A percentile compares a stretch with the other conserved stretches of the same genome.
Conservation (phyloP, 1,140 invertebrate genomes). For the Forficula auricularia region DNA sequence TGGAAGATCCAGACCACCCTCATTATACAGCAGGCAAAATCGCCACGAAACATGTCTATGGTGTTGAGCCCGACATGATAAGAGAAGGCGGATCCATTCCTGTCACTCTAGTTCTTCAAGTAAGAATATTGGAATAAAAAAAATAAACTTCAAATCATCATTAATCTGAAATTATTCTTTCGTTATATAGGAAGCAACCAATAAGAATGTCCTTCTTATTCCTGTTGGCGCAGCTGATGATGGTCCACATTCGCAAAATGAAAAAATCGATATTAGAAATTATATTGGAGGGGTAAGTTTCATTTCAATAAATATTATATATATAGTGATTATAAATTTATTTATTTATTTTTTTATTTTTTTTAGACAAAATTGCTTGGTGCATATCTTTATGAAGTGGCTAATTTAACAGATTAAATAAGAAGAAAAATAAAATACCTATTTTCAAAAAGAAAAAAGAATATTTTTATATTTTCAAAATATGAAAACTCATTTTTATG, state of each 20-base stretch:
- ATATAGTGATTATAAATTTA: constrained; percentile 5
- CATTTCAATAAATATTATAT: constrained; percentile 1
- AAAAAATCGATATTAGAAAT: constrained; percentile 82
- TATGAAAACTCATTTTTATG: no score
- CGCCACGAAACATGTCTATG: constrained; percentile 78
- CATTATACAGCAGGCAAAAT: constrained; percentile 76
- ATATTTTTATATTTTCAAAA: no score
- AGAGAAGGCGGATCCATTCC: constrained; percentile 93
- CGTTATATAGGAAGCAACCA: constrained; percentile 62
- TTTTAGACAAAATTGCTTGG: constrained; percentile 72
- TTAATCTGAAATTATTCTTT: not conserved
- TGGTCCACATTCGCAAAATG: constrained; percentile 96
- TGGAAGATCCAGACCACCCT: constrained; percentile 76
- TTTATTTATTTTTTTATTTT: constrained; percentile 17
- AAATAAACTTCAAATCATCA: no score
- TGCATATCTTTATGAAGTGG: constrained; percentile 66
- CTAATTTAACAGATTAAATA: constrained; percentile 28
- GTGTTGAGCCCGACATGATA: constrained; percentile 83
- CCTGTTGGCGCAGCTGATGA: constrained; percentile 86
- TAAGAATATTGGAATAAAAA: constrained; percentile 14
- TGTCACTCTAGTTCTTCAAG: constrained; percentile 68
- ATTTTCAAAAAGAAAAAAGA: no score
- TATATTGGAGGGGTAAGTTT: constrained; percentile 81
- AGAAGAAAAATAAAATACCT: not conserved
- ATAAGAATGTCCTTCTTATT: constrained; percentile 80